Base-by-base conservation (phyloP, 2,888 invertebrate genomes). In the Anarsia innoxiella region DNA sequence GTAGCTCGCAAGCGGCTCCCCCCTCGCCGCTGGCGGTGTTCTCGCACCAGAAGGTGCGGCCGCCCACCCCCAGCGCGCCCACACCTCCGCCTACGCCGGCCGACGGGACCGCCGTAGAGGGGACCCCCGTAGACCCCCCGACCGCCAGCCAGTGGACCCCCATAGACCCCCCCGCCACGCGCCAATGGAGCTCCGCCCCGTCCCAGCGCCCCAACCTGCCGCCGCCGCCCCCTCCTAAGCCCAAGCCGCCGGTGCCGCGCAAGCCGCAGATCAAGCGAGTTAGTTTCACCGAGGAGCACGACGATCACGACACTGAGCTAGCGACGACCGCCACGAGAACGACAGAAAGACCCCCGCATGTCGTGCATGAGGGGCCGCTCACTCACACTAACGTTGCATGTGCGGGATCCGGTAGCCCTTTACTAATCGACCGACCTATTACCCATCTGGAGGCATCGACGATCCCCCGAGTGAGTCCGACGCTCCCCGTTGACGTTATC, bases 181-280 rank as follows among this genome's bases (percentile, higher is more conserved):
- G n/a, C n/a, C n/a, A n/a, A n/a, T n/a, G n/a, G n/a, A 37, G 52
- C 40, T 41, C 56, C 53, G 41, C 52, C 49, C 44, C 63, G 25
- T 61, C 58, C 45, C 61, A 48, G 45, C 63, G 59, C 6, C 67
- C 65, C 37, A 51, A 41, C 31, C 54, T 53, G 19, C 65, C 69
- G 40, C 74, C 74, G 45, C 75, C 73, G 40, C 65, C 73, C 42
- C 72, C 69, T 36, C 66, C 73, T 62, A 73, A 70, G 72, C 75
- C 63, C 61, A 80, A 76, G 66, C 84, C 79, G 45, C 78, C 69
- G 72, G 80, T 83, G 61, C 80, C 83, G 37, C 77, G 77, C 51
- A 84, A 83, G 70, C 83, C 83, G 49, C 76, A 74, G 46, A 66
- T 60, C 57, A 84, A 84, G 59, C 79, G 83, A 82, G 83, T 84